Base-by-base conservation (phyloP, 2,797 vertebrate genomes). In the Orientallactaga sibirica region DNA sequence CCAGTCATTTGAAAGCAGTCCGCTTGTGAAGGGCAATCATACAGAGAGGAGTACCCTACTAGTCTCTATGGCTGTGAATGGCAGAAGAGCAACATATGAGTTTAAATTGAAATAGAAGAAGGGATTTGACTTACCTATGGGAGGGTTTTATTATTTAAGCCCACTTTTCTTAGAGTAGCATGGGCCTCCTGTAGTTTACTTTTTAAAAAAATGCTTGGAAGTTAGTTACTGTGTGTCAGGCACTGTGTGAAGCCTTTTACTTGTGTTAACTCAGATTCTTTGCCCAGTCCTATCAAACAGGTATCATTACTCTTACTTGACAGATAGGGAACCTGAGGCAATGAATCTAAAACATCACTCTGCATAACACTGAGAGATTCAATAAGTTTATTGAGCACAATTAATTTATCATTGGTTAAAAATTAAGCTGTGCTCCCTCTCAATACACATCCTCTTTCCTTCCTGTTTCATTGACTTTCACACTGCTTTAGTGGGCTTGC, bases 341-440 rank as follows among this genome's bases (percentile, higher is more conserved):
- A 27, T 33, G 25, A 52, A 41, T 74, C 43, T 55, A 79, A 85
- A 90, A 79, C 7, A n/a, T 67, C 43, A 66, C 5, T 29, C 16
- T 64, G 24, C 10, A n/a, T 64, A 79, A 92, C 71, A 41, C 52
- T 92, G 29, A 91, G 85, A 71, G 16, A 5, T 91, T 89, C 20
- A 14, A 20, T 83, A 64, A 96, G 55, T 95, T 94, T 83, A 43
- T 37, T 94, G 94, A 73, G 66, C 55, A 6, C 92, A 88, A 11
- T 93, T 85, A 76, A 74, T 87, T 85, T 78, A 66, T 97, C 66
- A 79, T 90, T 61, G 96, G 41, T 43, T 95, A 84, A 96, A 95
- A 94, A 33, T 70, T 85, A 20, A 41, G 18, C 22, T 94, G 78
- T 89, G 25, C 88, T 93, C 16, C 61, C n/a, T 93, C 33, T 33